Evolutionary conservation across 2,888 invertebrate genomes (phyloP).

Genomic region (Aplocera efformata): DNA sequence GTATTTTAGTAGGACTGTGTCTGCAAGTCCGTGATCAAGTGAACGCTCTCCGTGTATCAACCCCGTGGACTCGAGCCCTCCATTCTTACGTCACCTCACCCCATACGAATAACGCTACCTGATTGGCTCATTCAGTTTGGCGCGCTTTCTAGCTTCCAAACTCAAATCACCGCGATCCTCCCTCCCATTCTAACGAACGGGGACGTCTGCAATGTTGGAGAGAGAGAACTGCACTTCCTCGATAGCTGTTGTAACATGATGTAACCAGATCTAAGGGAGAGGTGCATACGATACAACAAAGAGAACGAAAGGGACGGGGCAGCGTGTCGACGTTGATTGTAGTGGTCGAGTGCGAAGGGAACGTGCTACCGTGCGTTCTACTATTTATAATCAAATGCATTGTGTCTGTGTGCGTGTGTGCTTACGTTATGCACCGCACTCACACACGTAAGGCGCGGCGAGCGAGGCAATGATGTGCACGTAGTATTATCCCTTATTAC

Average conservation of each 20-base stretch:
- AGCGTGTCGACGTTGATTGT: constrained; percentile 66
- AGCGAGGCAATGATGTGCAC: constrained; percentile 78
- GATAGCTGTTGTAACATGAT: constrained; percentile 59
- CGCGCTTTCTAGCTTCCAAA: constrained; percentile 68
- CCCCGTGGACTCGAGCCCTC: constrained; percentile 62
- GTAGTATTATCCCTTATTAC: constrained; percentile 78
- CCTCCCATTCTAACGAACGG: constrained; percentile 49
- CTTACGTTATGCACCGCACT: constrained; percentile 72
- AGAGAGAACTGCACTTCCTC: constrained; percentile 52
- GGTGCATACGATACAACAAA: constrained; percentile 28
- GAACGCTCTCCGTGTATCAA: constrained; percentile 73
- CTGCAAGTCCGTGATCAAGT: constrained; percentile 66
- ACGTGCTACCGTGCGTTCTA: constrained; percentile 79
- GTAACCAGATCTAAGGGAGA: constrained; percentile 66
- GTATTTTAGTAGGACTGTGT: constrained; percentile 57
- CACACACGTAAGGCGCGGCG: constrained; percentile 51
- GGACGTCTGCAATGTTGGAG: constrained; percentile 37
- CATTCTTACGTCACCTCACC: constrained; percentile 77
- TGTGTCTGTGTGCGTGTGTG: constrained; percentile 63
- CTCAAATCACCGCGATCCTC: constrained; percentile 40
- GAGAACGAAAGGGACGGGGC: constrained; percentile 49
- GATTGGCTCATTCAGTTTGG: constrained; percentile 69
- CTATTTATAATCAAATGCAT: constrained; percentile 77
- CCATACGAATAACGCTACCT: constrained; percentile 52
- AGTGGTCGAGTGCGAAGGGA: constrained; percentile 75